These are phyloP conservation scores for Rhopilema esculentum DNA, from an alignment of 30 jellyfish, hydroid and myxozoan genomes.

Conservation along the genomic window DNA sequence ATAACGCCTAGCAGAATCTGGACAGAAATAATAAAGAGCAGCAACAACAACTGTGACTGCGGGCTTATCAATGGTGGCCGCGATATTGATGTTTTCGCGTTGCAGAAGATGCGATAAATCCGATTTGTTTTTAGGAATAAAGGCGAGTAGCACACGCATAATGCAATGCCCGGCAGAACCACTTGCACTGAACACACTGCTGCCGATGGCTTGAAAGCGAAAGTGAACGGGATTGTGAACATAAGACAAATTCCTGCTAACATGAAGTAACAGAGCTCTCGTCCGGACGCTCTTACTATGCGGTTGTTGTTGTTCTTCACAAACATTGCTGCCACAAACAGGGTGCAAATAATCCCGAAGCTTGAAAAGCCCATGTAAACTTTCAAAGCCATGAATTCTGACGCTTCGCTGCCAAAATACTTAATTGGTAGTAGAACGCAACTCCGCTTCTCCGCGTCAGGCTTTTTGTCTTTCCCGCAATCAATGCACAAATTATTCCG, in stretches of 20 bases:
- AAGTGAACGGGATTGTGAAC: slow-evolving; percentile 64
- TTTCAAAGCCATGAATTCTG: slow-evolving; percentile 12
- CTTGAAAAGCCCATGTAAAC: slow-evolving; percentile 48
- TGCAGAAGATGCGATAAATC: slow-evolving; percentile 85
- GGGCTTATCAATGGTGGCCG: slow-evolving; percentile 92
- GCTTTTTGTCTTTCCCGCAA: slow-evolving; percentile 62
- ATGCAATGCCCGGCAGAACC: slow-evolving; percentile 83
- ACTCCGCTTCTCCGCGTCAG: slow-evolving; percentile 17
- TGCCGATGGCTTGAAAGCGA: slow-evolving; percentile 57
- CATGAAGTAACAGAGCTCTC: slow-evolving; percentile 82
- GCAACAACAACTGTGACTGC: slow-evolving; percentile 69
- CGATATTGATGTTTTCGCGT: slow-evolving; percentile 74
- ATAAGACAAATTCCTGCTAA: slow-evolving; percentile 73
- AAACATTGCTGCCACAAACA: slow-evolving; percentile 59
- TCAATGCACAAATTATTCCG: slow-evolving; percentile 61
- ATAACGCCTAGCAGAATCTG: slow-evolving; percentile 83
- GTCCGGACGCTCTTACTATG: slow-evolving; percentile 85
- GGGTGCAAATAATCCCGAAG: slow-evolving; percentile 64
- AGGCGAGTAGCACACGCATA: slow-evolving; percentile 84
- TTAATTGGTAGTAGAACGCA: slow-evolving; percentile 61
- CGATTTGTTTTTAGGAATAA: slow-evolving; percentile 86
- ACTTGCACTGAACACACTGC: slow-evolving; percentile 68
- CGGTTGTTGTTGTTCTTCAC: slow-evolving; percentile 52
- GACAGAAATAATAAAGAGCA: slow-evolving; percentile 67
- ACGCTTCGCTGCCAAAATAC: slow-evolving; percentile 1